A percentile compares a stretch with the other conserved stretches of the same genome.
Conservation (phyloP, 2,797 vertebrate genomes). For the Brachyalestes nurse region DNA sequence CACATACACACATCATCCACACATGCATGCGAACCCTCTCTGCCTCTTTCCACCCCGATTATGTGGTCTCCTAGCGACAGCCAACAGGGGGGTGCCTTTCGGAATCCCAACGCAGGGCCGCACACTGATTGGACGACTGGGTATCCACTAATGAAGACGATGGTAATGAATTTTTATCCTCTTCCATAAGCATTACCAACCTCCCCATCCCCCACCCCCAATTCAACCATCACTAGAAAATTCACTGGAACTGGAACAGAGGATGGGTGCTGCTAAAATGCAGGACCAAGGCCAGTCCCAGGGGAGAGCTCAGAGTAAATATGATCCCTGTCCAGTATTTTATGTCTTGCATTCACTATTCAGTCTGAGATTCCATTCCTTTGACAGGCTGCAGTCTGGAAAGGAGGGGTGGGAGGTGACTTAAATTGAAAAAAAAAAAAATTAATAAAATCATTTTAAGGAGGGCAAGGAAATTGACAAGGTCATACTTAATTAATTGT, state of each 20-base stretch:
- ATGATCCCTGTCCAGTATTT: conserved; percentile 7
- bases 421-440: no score
- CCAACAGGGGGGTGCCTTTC: conserved; percentile 75
- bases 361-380: conserved; percentile 1
- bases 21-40: conserved; percentile 75
- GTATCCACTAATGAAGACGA: conserved; percentile 81
- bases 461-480: conserved; percentile 10
- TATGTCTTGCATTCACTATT: conserved; percentile 24
- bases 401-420: not conserved
- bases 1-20: conserved; percentile 67
- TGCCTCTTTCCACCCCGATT: conserved; percentile 78
- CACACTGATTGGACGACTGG: conserved; percentile 74
- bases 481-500: conserved; percentile 12
- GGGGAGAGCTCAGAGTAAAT: conserved; percentile 18
- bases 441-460: not conserved
- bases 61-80: conserved; percentile 85
- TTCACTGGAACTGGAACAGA: conserved; percentile 6
- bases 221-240: conserved; percentile 1
- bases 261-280: conserved; percentile 37
- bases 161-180: conserved; percentile 76
- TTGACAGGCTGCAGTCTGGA: not conserved
- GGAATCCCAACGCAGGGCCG: conserved; percentile 72
- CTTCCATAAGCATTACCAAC: conserved; percentile 71
- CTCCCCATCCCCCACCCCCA: not conserved
- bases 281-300: conserved; percentile 24